phyloP scores from a whole-genome alignment of 2,797 vertebrate genomes.

The Saxicola maurus region DNA sequence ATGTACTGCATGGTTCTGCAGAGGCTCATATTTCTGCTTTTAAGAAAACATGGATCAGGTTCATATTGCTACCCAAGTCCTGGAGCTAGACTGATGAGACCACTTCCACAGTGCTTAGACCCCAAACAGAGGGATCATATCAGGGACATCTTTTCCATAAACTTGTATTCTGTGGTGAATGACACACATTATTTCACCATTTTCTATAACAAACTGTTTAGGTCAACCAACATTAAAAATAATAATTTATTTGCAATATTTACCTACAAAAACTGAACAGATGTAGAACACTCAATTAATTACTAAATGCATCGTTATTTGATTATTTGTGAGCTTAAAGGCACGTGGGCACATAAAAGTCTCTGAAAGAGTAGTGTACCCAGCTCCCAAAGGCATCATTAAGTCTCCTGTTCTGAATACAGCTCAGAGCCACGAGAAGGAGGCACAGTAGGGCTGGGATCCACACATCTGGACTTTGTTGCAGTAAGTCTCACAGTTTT shows the following conservation, averaged over 20 bases:
- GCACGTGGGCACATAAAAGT: fast-evolving
- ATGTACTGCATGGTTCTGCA: background rate
- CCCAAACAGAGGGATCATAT: background rate
- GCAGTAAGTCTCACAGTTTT: background rate
- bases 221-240: background rate
- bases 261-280: background rate
- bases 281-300: background rate
- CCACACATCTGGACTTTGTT: background rate
- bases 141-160: background rate
- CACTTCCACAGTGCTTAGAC: background rate
- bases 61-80: background rate
- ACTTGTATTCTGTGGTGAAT: background rate
- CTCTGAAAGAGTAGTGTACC: background rate
- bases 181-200: background rate
- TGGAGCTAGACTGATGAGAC: background rate
- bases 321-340: background rate
- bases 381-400: background rate
- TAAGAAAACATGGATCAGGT: background rate
- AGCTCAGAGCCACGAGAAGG: background rate
- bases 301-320: background rate
- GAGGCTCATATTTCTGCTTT: background rate
- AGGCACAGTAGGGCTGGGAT: background rate
- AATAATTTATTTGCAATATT: background rate
- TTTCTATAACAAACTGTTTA: background rate
- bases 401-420: background rate